These are phyloP conservation scores for Esox masquinongy DNA, from an alignment of 2,797 vertebrate genomes.

Conservation along the genomic window DNA sequence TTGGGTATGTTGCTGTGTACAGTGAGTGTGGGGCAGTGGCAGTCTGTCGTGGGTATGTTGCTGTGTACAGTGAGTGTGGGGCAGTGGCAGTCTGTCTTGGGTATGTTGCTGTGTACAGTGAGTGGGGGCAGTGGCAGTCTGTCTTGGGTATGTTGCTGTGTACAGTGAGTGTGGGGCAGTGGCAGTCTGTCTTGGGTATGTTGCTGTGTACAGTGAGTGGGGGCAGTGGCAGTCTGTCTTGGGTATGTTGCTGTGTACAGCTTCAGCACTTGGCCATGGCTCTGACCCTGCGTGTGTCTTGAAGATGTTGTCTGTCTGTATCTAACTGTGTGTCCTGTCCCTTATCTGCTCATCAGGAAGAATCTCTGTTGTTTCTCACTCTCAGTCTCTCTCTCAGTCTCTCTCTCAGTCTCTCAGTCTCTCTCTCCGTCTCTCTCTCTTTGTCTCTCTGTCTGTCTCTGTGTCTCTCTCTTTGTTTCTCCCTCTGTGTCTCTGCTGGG, in stretches of 20 bases:
- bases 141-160: neutral
- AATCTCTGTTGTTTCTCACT: slow-evolving; percentile 17
- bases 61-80: neutral
- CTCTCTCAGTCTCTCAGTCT: neutral
- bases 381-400: neutral
- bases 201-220: neutral
- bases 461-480: neutral
- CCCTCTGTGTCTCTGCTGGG: neutral
- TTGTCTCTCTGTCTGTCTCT: neutral
- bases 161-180: neutral
- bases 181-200: neutral
- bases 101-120: neutral
- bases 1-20: neutral
- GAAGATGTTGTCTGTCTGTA: neutral
- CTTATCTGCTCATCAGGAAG: neutral
- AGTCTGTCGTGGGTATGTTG: neutral
- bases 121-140: neutral
- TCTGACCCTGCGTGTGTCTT: neutral
- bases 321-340: slow-evolving; percentile 1
- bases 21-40: neutral
- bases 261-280: neutral
- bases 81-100: neutral
- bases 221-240: neutral
- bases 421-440: neutral
- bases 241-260: neutral